Percentiles rank a stretch among this genome's conserved stretches.
Conservation (phyloP, 2,797 vertebrate species). For the Parotocinclus haroldoi region DNA sequence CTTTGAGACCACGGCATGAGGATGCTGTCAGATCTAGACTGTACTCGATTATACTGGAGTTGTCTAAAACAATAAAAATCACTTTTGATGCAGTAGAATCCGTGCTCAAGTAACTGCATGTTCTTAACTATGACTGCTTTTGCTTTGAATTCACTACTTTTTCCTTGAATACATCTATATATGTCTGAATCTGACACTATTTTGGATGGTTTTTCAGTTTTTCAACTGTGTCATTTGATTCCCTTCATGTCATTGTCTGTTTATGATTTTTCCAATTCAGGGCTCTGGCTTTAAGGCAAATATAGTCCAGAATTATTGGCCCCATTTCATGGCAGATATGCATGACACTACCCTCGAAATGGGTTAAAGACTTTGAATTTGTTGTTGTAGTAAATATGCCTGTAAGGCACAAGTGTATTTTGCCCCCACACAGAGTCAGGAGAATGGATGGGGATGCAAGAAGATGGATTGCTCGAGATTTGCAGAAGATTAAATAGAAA, state of each 20-base stretch:
- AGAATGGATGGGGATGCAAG: no score
- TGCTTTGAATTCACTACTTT: slow-evolving; percentile 4
- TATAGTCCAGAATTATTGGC: no score
- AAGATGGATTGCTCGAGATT: no score
- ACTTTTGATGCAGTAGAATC: slow-evolving; percentile 24
- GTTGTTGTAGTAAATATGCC: no score
- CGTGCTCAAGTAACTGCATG: slow-evolving; percentile 14
- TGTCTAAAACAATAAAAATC: slow-evolving; percentile 41
- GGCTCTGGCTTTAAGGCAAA: no score
- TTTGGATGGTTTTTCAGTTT: not conserved
- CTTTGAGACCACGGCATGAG: slow-evolving; percentile 18
- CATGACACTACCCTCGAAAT: no score
- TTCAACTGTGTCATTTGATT: not conserved
- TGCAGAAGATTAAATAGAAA: no score
- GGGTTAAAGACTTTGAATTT: no score
- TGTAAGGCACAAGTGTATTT: no score
- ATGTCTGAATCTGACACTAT: not conserved
- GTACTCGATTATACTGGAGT: slow-evolving; percentile 15
- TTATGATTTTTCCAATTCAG: not conserved
- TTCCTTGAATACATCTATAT: slow-evolving; percentile 11
- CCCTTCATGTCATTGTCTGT: not conserved
- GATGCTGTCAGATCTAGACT: slow-evolving; percentile 23
- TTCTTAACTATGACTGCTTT: slow-evolving; percentile 12
- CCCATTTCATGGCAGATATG: no score
- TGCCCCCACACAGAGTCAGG: no score